Evolutionary conservation across 2,113 vertebrate species (phyloP).

Genomic region (Gymnorhina tibicen): DNA sequence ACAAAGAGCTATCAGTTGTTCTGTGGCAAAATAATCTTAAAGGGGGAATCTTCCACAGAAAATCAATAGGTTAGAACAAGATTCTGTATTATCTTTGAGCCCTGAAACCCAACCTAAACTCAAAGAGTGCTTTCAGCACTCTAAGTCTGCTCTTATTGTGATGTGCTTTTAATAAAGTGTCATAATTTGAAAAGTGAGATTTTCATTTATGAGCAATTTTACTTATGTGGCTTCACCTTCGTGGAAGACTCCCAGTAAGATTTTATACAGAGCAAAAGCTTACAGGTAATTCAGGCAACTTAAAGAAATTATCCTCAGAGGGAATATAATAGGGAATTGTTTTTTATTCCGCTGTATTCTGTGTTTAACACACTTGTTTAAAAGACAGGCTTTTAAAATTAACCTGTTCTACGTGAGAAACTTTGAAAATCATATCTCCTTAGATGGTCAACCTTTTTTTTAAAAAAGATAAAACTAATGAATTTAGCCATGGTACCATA

Average conservation of each 20-base stretch:
- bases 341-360: not conserved
- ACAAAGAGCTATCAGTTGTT: not conserved
- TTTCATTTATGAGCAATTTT: not conserved
- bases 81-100: not conserved
- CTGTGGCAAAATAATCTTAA: conserved; percentile 50
- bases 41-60: conserved; percentile 17
- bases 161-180: not conserved
- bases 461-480: not conserved
- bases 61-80: conserved; percentile 40
- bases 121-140: not conserved
- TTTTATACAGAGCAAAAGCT: not conserved
- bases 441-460: not conserved
- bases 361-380: not conserved
- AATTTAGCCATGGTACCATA: not conserved
- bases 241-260: not conserved
- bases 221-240: not conserved
- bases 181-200: not conserved
- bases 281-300: not conserved
- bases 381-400: not conserved
- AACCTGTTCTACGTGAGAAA: not conserved
- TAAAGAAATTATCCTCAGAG: not conserved
- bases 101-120: not conserved
- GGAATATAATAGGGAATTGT: not conserved
- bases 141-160: not conserved
- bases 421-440: not conserved